Percentiles rank a stretch among this genome's conserved stretches.
Evolutionary conservation across 2,113 vertebrate genomes (phyloP).

Genomic region (Notechis scutatus): DNA sequence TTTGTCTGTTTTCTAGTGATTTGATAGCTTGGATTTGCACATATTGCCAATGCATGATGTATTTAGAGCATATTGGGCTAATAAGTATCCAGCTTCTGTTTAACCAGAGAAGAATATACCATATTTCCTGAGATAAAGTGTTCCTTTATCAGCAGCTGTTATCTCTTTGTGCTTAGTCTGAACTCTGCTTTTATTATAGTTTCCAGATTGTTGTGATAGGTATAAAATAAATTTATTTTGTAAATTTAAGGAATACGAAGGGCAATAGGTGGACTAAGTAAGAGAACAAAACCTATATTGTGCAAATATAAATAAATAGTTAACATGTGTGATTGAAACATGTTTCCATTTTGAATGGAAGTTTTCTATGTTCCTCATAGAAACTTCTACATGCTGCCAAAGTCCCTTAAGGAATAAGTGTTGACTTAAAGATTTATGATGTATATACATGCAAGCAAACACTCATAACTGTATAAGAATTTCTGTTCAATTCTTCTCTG

Average conservation of each 20-base stretch:
- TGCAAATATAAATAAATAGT: not conserved
- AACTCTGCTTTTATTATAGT: not conserved
- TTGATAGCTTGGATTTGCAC: not conserved
- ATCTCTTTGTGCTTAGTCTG: not conserved
- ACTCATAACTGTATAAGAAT: not conserved
- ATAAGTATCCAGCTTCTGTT: not conserved
- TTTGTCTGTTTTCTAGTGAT: not conserved
- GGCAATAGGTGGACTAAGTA: not conserved
- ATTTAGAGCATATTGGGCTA: not conserved
- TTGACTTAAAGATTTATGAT: constrained; percentile 18
- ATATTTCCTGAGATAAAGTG: not conserved
- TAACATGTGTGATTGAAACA: not conserved
- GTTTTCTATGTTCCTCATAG: constrained; percentile 3
- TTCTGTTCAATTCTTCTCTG: not conserved
- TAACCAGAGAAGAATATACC: not conserved
- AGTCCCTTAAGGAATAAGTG: not conserved
- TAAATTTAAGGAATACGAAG: not conserved
- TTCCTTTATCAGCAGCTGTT: not conserved
- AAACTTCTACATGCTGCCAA: not conserved
- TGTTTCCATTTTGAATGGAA: not conserved
- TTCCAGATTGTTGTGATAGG: not conserved
- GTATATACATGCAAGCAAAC: not conserved
- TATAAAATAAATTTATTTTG: not conserved
- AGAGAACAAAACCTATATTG: not conserved
- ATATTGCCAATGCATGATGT: not conserved